Evolutionary conservation across 2,888 invertebrate species (phyloP), one percentile per base, ranked within the genome.

Genomic region (Calliscelio sp.): DNA sequence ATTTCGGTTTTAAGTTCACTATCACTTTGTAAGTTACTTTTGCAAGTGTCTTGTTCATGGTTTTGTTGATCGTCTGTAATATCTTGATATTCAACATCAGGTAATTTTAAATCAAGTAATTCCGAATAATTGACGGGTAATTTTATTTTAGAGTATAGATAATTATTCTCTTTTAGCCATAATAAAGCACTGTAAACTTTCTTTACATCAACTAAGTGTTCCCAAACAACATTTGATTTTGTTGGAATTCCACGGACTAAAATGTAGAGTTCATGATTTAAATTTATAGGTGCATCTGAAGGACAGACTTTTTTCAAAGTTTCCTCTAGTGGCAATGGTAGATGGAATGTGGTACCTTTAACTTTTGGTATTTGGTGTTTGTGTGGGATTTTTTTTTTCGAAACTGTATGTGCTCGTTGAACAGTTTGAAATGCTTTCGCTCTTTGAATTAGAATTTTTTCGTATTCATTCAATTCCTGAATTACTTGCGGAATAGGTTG

Each of bases 301-400:
- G 75, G 79, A 20, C 88, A 88, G 7, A 92, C 68, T 86, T 90
- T 92, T 85, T 87, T 87, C 10, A 91, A 61, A 1, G 91, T 92
- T 86, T 89, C 86, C n/a, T n/a, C n/a, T n/a, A n/a, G n/a, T n/a
- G n/a, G n/a, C n/a, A n/a, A n/a, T n/a, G n/a, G n/a, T n/a, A 91
- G 80, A 87, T 91, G 90, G 73, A 91, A 91, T 63, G 89, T 89
- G 44, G 85, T 81, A 61, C 89, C 89, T 51, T 73, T 73, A 8
- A 86, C 83, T 80, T 89, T 87, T 18, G 65, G 18, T 90, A 85
- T 35, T 11, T 51, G 78, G 28, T 87, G 68, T 35, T 78, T 84
- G 74, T 87, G 20, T 3, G 41, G 59, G 0, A 38, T 59, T 6
- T 63, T 63, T 85, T 10, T 5, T 14, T 90, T 89, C 8, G 87